These are phyloP conservation scores for Neolamprologus tretocephalus DNA, from an alignment of 2,113 vertebrate species.

Conservation along the genomic window DNA sequence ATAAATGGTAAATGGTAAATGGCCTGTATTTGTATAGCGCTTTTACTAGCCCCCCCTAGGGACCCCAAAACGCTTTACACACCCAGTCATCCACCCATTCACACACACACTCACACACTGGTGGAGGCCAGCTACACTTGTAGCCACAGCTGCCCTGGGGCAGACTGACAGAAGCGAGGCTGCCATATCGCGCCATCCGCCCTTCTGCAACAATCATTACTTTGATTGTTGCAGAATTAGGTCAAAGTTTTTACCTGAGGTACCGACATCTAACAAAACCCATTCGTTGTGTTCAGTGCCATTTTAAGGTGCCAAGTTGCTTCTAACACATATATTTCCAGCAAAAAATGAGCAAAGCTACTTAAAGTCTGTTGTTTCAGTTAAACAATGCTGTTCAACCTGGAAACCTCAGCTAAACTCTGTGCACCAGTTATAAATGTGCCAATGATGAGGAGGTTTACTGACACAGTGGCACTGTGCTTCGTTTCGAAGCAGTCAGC, in stretches of 20 bases:
- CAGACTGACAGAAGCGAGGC: too few relatives aligned
- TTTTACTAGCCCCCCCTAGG: too few relatives aligned
- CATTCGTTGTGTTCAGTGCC: not conserved
- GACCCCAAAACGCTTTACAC: too few relatives aligned
- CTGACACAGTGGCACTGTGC: not conserved
- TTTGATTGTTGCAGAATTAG: not conserved
- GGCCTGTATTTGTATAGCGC: too few relatives aligned
- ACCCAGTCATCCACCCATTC: too few relatives aligned
- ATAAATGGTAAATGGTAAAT: too few relatives aligned
- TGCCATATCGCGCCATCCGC: too few relatives aligned
- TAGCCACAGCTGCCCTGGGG: too few relatives aligned
- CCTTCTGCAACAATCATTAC: not conserved
- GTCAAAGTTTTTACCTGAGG: not conserved
- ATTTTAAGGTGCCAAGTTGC: not conserved
- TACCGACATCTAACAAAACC: not conserved
- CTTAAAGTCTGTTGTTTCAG: not conserved
- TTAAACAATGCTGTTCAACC: not conserved
- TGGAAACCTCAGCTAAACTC: not conserved
- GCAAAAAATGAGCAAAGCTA: accelerated
- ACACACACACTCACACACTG: too few relatives aligned
- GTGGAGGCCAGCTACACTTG: too few relatives aligned
- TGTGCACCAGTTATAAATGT: not conserved
- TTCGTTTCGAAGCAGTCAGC: not conserved
- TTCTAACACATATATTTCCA: not conserved
- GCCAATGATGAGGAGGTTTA: not conserved